Conservation (phyloP, 2,113 vertebrate species). For the Peromyscus leucopus region DNA sequence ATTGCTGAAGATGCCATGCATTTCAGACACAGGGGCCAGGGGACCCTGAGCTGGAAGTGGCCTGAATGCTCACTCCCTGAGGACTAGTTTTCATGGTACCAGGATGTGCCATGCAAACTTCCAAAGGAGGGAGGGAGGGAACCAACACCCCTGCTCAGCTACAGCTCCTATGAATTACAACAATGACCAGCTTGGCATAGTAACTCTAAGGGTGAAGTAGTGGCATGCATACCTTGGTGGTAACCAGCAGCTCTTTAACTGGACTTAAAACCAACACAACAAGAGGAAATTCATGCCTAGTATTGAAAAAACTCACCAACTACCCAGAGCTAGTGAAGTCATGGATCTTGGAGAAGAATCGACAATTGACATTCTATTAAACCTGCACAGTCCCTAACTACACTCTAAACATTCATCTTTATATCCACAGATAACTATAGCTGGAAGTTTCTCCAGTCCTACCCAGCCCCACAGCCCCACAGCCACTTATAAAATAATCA, state of each 20-base stretch:
- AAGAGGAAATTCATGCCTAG: not conserved
- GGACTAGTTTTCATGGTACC: not conserved
- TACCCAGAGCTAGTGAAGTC: not conserved
- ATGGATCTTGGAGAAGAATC: not conserved
- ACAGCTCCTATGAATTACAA: too few species aligned
- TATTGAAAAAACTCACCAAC: not conserved
- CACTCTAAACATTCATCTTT: not conserved
- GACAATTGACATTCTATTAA: not conserved
- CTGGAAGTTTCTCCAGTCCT: too few species aligned
- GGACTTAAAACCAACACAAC: not conserved
- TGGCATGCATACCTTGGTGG: not conserved
- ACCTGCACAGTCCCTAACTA: not conserved
- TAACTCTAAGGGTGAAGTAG: too few species aligned
- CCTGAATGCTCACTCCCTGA: not conserved
- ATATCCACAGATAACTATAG: not conserved
- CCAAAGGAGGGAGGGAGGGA: not conserved
- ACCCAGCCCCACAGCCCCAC: too few species aligned
- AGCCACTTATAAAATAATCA: too few species aligned
- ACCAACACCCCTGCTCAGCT: not conserved
- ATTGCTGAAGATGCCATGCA: not conserved
- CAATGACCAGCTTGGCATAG: rapidly evolving
- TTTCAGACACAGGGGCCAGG: not conserved
- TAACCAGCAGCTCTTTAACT: not conserved
- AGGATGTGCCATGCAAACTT: not conserved
- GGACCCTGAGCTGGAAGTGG: not conserved